Evolutionary conservation across 1,140 invertebrate genomes (phyloP), one percentile per base, ranked within the genome.

Genomic region (Antheraea mylitta): DNA sequence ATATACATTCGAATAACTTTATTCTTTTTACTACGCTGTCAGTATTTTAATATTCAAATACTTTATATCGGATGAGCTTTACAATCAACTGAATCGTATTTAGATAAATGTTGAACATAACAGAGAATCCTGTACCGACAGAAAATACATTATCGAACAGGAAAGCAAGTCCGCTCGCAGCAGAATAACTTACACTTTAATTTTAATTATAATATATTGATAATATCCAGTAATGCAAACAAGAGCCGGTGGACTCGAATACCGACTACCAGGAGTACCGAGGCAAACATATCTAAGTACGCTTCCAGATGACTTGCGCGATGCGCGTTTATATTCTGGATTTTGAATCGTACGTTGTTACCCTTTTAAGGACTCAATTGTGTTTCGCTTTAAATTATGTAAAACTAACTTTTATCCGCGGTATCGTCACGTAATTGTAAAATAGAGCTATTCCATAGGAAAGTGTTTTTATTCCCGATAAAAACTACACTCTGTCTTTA

Each of bases 171-270:
- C 11, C 19, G 18, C 19, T 13, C 18, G 42, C 30, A 65, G 64
- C 19, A 22, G 16, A 65, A 22, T 42, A 22, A 38, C 38, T 65
- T 65, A 65, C 64, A 72, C 62, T 72, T 72, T 68, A 68, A 72
- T 68, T 72, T 72, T 72, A 72, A 72, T 72, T 72, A 72, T 68
- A 72, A 72, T 72, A 68, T 72, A 72, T 72, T 68, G 67, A 67
- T 72, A 72, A 72, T 72, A 72, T 72, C 71, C 71, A 72, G 71
- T 72, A 69, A 69, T 72, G 67, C 71, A 66, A 72, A 72, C 67
- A 72, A 68, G 71, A 63, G 60, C 71, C 58, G 71, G 37, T 64
- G 18, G 48, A 67, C 61, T 63, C 38, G 64, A 48, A 19, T 65
- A 48, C 71, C 66, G 65, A 63, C 71, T 72, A 66, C 64, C 38